Evolutionary conservation across 2,113 vertebrate genomes (phyloP).

Genomic region (Lanius collurio): DNA sequence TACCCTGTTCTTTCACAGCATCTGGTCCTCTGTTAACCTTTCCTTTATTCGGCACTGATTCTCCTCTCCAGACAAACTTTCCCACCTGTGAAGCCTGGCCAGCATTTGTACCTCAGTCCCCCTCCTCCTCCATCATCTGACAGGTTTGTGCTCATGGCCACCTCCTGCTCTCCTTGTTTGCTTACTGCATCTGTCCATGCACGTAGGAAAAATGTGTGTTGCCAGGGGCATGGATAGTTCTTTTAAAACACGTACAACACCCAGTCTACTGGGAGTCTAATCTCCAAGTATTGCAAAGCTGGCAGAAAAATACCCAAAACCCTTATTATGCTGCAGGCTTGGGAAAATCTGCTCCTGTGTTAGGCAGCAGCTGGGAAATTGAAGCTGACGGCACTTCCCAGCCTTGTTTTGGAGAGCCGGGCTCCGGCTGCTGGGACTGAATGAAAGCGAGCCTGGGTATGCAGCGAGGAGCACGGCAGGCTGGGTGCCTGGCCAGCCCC

Average conservation of each 20-base stretch:
- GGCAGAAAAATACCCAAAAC: constrained; percentile 20
- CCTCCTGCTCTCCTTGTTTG: neutral
- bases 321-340: constrained; percentile 5
- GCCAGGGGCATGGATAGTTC: constrained; percentile 38
- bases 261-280: neutral
- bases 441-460: rapidly evolving
- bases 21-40: neutral
- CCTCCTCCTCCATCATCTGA: neutral
- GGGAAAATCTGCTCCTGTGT: constrained; percentile 30
- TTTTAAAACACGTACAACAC: constrained; percentile 30
- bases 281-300: neutral
- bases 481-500: neutral
- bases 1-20: rapidly evolving
- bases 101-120: neutral
- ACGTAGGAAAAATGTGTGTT: neutral
- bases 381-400: neutral
- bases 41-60: neutral
- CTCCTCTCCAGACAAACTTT: neutral
- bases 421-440: neutral
- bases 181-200: neutral
- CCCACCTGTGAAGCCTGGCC: neutral
- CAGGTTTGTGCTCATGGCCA: rapidly evolving
- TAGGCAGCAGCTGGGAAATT: constrained; percentile 40
- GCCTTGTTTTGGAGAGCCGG: neutral
- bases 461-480: neutral